Percentiles rank a stretch among this genome's conserved stretches.
Evolutionary conservation across 2,113 vertebrate species (phyloP).

Genomic region (Menura novaehollandiae): DNA sequence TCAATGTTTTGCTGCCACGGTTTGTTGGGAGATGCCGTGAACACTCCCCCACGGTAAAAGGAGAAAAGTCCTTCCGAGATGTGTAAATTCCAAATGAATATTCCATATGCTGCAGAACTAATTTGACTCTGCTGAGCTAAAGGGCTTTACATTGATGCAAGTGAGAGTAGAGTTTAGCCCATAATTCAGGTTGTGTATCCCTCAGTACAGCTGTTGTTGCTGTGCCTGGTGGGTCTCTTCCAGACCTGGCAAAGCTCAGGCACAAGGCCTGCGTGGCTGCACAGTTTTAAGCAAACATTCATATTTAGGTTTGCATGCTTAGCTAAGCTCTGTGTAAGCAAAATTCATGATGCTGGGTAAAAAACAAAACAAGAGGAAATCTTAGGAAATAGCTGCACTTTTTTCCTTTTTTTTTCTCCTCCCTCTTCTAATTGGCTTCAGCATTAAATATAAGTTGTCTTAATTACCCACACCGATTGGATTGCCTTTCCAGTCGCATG

Average conservation of each 20-base stretch:
- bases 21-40: background rate
- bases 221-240: background rate
- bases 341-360: slow-evolving; percentile 39
- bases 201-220: background rate
- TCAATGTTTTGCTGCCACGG: background rate
- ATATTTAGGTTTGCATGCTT: slow-evolving; percentile 39
- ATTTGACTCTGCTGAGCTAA: background rate
- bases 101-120: background rate
- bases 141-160: background rate
- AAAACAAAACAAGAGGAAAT: slow-evolving; percentile 61
- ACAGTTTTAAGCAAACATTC: slow-evolving; percentile 39
- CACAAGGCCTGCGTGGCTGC: background rate
- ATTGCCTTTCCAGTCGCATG: slow-evolving; percentile 34
- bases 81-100: background rate
- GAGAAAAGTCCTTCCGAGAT: background rate
- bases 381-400: slow-evolving; percentile 39
- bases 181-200: background rate
- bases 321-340: slow-evolving; percentile 21
- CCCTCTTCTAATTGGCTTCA: slow-evolving; percentile 24
- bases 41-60: background rate
- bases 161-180: background rate
- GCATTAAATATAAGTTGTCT: slow-evolving; percentile 54
- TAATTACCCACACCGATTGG: slow-evolving; percentile 65
- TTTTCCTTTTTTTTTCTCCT: background rate
- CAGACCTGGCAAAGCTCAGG: slow-evolving; percentile 11